Evolutionary conservation across 2,797 vertebrate species (phyloP).

Genomic region (Neostethus bicornis): DNA sequence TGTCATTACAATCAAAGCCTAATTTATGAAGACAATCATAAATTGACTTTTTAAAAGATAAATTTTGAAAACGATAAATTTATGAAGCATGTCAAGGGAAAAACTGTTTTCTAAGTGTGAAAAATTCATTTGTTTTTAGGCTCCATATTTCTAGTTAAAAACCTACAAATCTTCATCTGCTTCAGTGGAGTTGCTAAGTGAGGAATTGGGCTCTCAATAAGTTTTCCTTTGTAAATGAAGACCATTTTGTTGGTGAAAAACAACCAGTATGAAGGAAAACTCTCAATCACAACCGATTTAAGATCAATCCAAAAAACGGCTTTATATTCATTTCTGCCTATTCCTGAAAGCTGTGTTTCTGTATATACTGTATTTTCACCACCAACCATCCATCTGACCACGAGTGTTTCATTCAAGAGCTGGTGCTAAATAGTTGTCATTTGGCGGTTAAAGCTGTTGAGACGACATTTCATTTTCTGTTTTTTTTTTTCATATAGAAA

Average conservation of each 20-base stretch:
- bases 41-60: constrained; percentile 6
- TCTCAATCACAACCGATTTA: neutral
- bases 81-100: no score
- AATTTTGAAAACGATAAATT: constrained; percentile 1
- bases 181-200: constrained; percentile 12
- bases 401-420: constrained; percentile 29
- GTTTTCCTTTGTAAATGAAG: constrained; percentile 10
- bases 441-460: constrained; percentile 22
- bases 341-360: constrained; percentile 17
- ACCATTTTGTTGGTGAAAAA: constrained; percentile 8
- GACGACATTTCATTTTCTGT: constrained; percentile 20
- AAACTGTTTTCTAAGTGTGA: no score
- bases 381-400: constrained; percentile 31
- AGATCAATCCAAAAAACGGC: constrained; percentile 6
- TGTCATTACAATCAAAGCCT: constrained; percentile 2
- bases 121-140: constrained; percentile 1
- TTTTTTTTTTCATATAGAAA: constrained; percentile 11
- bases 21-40: neutral
- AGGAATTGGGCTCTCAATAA: constrained; percentile 2
- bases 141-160: constrained; percentile 29
- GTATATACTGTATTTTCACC: constrained; percentile 43
- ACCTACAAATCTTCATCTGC: constrained; percentile 17
- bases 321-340: neutral
- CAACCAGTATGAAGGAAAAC: constrained; percentile 2
- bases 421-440: constrained; percentile 54